Percentiles rank a stretch among this genome's conserved stretches.
Evolutionary conservation across 2,113 vertebrate species (phyloP).

Genomic region (Tenrec ecaudatus): DNA sequence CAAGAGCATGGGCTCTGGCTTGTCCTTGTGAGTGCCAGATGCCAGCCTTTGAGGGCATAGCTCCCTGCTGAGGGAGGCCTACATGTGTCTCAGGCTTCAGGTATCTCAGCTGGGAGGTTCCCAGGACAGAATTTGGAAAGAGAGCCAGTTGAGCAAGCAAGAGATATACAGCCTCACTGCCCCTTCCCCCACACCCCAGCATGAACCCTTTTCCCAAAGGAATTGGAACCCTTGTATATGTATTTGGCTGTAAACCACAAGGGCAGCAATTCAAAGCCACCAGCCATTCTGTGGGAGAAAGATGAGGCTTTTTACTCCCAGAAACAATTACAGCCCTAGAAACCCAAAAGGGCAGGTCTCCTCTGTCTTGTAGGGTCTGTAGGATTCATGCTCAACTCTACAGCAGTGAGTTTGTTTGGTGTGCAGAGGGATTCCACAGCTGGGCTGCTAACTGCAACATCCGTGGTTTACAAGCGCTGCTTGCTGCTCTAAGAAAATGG

Average conservation of each 20-base stretch:
- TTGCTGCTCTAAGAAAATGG: too few relatives aligned
- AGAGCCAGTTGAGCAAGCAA: not conserved
- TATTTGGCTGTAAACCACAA: not conserved
- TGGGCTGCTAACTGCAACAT: too few relatives aligned
- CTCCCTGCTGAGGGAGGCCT: not conserved
- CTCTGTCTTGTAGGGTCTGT: too few relatives aligned
- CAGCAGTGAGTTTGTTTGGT: too few relatives aligned
- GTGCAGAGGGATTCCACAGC: too few relatives aligned
- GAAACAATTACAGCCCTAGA: too few relatives aligned
- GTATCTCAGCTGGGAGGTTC: not conserved
- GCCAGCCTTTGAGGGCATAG: not conserved
- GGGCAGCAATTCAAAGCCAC: too few relatives aligned
- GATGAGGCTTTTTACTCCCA: too few relatives aligned
- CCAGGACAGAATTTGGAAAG: not conserved
- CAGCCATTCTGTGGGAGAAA: too few relatives aligned
- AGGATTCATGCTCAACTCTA: too few relatives aligned
- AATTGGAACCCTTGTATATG: not conserved
- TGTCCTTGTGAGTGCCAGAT: not conserved
- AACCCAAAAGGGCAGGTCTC: not conserved
- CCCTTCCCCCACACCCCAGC: not conserved
- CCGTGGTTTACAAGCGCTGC: too few relatives aligned
- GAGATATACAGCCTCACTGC: not conserved
- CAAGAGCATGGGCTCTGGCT: not conserved
- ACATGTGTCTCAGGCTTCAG: not conserved
- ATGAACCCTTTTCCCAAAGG: not conserved